Percentiles rank a stretch among this genome's conserved stretches.
These are phyloP conservation scores for Cotesia congregata DNA, from an alignment of 2,888 invertebrate species.

Conservation along the genomic window DNA sequence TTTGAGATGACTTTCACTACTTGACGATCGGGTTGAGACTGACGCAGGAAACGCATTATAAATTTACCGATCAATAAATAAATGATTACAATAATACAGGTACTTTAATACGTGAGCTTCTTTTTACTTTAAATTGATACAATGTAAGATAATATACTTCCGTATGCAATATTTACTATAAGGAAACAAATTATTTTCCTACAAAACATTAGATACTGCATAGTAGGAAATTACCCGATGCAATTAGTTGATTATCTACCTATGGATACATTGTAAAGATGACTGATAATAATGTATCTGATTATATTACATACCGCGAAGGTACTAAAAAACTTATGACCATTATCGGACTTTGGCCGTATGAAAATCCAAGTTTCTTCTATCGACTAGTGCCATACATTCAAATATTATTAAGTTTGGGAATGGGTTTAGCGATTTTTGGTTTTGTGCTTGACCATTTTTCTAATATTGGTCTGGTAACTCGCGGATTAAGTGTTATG, in stretches of 20 bases:
- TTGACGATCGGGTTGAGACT: neutral
- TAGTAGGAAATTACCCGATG: neutral
- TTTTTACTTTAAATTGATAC: neutral
- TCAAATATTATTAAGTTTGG: neutral
- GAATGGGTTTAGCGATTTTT: neutral
- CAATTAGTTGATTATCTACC: neutral
- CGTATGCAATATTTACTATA: neutral
- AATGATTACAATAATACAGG: neutral
- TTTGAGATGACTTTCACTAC: neutral
- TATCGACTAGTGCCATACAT: neutral
- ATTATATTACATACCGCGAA: neutral
- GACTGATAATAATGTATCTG: constrained; percentile 3
- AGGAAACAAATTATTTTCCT: neutral
- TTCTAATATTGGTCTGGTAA: neutral
- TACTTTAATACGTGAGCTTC: neutral
- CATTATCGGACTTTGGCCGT: constrained; percentile 9
- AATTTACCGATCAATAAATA: neutral
- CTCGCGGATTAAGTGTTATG: neutral
- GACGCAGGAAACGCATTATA: neutral
- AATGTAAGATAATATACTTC: neutral
- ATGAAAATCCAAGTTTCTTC: neutral
- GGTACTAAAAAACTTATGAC: constrained; percentile 41
- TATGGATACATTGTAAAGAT: neutral
- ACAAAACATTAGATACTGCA: neutral
- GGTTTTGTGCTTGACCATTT: neutral